Evolutionary conservation across 2,113 vertebrate species (phyloP).

Genomic region (Daphoenositta chrysoptera): DNA sequence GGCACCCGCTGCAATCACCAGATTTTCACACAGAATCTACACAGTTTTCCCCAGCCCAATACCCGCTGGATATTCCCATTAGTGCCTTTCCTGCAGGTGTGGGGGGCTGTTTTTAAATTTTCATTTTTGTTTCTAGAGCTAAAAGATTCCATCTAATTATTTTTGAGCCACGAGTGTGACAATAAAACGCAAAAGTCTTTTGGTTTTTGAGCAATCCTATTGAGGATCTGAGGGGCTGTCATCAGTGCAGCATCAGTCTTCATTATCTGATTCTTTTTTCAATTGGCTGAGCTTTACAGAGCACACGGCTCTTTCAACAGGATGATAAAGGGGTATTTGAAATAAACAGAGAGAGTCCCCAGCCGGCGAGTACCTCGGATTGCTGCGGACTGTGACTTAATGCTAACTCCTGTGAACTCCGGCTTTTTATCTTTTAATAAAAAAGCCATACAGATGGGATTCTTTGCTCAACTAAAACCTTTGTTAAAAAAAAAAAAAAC

Average conservation of each 20-base stretch:
- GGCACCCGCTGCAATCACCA: not conserved
- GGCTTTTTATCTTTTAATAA: constrained; percentile 68
- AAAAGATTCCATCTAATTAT: constrained; percentile 55
- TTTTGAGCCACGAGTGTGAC: constrained; percentile 41
- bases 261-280: constrained; percentile 67
- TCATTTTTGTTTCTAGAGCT: constrained; percentile 36
- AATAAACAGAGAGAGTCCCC: constrained; percentile 69
- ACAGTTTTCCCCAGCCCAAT: not conserved
- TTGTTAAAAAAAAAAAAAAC: not conserved
- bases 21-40: not conserved
- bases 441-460: constrained; percentile 60
- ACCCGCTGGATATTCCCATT: not conserved
- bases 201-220: constrained; percentile 67
- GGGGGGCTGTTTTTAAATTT: not conserved
- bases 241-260: constrained; percentile 54
- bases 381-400: constrained; percentile 65
- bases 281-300: constrained; percentile 68
- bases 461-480: constrained; percentile 44
- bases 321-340: constrained; percentile 67
- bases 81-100: not conserved
- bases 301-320: constrained; percentile 63
- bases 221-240: constrained; percentile 63
- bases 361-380: constrained; percentile 49
- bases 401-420: constrained; percentile 66
- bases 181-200: constrained; percentile 66